Percentiles rank a stretch among this genome's conserved stretches.
phyloP scores from a whole-genome alignment of 2,113 vertebrate species.

The Scalopus aquaticus region DNA sequence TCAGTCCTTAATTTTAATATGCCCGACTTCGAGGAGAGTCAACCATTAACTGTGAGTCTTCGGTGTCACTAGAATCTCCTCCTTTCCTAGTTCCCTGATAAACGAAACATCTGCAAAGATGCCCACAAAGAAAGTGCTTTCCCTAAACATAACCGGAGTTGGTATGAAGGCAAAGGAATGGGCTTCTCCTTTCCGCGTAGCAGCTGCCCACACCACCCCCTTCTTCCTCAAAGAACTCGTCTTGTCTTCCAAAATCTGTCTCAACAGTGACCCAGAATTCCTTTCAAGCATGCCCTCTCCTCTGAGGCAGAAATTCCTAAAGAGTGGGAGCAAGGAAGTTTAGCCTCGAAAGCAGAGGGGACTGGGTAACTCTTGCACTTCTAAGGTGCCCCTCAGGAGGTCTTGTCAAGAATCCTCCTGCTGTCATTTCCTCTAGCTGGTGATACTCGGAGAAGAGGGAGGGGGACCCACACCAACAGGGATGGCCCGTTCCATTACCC shows the following conservation, averaged over 20 bases:
- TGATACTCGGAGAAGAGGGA: neutral
- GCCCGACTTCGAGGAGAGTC: neutral
- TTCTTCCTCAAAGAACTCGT: constrained; percentile 61
- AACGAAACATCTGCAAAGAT: neutral
- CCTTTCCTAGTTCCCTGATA: neutral
- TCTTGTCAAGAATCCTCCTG: neutral
- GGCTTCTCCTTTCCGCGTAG: neutral
- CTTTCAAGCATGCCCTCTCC: neutral
- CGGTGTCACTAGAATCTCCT: neutral
- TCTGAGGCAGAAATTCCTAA: neutral
- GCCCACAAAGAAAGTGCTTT: neutral
- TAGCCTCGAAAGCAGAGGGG: neutral
- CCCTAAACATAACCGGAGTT: neutral
- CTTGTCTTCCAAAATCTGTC: constrained; percentile 57
- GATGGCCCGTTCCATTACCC: constrained; percentile 86
- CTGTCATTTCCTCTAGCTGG: neutral
- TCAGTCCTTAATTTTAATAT: neutral
- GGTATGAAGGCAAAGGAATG: neutral
- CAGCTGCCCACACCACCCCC: constrained; percentile 56
- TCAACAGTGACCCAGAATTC: constrained; percentile 51
- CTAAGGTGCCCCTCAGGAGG: neutral
- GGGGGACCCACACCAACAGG: neutral
- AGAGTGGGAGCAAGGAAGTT: neutral
- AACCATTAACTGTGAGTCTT: neutral
- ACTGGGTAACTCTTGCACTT: neutral